These are phyloP conservation scores for Encarsia formosa DNA, from an alignment of 2,888 invertebrate species.

Conservation along the genomic window DNA sequence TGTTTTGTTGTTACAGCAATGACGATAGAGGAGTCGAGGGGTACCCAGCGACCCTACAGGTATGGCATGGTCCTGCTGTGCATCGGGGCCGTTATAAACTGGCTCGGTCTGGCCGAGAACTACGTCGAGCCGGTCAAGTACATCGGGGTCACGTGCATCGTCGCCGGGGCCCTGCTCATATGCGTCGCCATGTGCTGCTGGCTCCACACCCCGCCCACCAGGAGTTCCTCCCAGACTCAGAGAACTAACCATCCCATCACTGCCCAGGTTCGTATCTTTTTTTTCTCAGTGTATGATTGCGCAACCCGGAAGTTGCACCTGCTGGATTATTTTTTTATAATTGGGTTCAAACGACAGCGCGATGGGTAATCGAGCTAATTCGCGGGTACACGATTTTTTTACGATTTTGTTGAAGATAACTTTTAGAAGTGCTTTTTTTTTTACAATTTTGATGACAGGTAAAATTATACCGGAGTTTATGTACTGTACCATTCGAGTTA, in stretches of 20 bases:
- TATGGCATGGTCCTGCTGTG: slow-evolving; percentile 71
- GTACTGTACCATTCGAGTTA: too few relatives aligned
- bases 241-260: slow-evolving; percentile 44
- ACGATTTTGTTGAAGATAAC: too few relatives aligned
- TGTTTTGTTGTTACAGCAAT: slow-evolving; percentile 62
- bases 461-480: too few relatives aligned
- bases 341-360: too few relatives aligned
- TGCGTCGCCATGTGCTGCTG: slow-evolving; percentile 73
- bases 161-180: slow-evolving; percentile 69
- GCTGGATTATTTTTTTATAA: too few relatives aligned
- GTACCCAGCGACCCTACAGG: slow-evolving; percentile 68
- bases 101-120: slow-evolving; percentile 69
- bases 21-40: slow-evolving; percentile 64
- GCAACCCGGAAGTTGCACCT: too few relatives aligned
- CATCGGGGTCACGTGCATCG: slow-evolving; percentile 69
- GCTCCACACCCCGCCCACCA: slow-evolving; percentile 54
- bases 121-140: slow-evolving; percentile 70
- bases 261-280: slow-evolving; percentile 48
- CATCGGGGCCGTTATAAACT: slow-evolving; percentile 69
- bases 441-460: too few relatives aligned
- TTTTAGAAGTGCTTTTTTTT: too few relatives aligned
- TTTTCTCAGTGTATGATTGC: too few relatives aligned
- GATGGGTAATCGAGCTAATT: too few relatives aligned
- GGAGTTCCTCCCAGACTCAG: slow-evolving; percentile 40
- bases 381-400: too few relatives aligned